A percentile compares a stretch with the other conserved stretches of the same genome.
Evolutionary conservation across 2,797 vertebrate species (phyloP).

Genomic region (Cryptoblepharus egeriae): DNA sequence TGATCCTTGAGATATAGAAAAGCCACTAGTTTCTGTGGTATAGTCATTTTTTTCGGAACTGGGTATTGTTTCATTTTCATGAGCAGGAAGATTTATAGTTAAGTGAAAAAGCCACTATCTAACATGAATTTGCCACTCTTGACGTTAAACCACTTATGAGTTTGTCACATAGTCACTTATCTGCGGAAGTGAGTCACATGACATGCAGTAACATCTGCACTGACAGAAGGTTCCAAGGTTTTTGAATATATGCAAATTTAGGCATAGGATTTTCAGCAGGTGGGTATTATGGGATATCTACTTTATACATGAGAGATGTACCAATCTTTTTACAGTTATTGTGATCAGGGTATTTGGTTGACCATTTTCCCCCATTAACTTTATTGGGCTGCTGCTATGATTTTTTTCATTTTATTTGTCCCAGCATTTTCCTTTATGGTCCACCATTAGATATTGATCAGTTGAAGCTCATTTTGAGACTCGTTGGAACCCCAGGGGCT

Average conservation of each 20-base stretch:
- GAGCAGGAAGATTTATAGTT: background rate
- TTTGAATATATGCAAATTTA: background rate
- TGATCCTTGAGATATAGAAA: background rate
- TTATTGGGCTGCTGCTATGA: slow-evolving; percentile 57
- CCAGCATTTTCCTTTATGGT: slow-evolving; percentile 96
- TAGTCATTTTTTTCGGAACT: background rate
- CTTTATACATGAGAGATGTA: slow-evolving; percentile 41
- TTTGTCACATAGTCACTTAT: background rate
- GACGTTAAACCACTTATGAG: background rate
- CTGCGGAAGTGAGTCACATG: background rate
- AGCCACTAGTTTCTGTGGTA: background rate
- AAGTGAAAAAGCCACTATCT: background rate
- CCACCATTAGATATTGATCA: slow-evolving; percentile 97
- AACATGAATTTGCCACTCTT: background rate
- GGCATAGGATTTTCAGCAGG: slow-evolving; percentile 11
- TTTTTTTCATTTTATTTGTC: slow-evolving; percentile 76
- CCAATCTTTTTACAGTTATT: slow-evolving; percentile 44
- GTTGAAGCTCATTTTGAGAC: slow-evolving; percentile 97
- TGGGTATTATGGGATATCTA: background rate
- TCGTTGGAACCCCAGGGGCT: slow-evolving; percentile 94
- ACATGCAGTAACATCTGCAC: background rate
- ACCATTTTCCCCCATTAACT: slow-evolving; percentile 25
- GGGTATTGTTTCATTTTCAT: background rate
- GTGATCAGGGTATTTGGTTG: slow-evolving; percentile 48
- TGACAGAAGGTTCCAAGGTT: background rate